phyloP scores from a whole-genome alignment of 2,113 vertebrate species.

The Prietella phreatophila region DNA sequence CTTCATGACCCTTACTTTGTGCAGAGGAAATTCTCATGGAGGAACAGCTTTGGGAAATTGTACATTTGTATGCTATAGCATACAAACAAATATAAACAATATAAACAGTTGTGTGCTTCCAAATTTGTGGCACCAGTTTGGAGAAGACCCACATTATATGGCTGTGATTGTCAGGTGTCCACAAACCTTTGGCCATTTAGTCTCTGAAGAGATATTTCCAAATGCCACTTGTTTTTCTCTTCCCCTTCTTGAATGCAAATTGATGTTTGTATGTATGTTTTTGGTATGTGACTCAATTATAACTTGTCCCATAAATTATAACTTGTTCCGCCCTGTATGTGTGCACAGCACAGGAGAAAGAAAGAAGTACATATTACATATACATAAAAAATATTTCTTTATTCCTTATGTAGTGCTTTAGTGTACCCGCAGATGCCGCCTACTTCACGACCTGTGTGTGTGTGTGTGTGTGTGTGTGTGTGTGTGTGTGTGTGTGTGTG shows the following conservation, averaged over 20 bases:
- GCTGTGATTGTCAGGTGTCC: neutral
- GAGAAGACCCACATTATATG: neutral
- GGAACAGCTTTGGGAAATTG: neutral
- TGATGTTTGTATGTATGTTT: neutral
- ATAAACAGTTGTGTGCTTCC: neutral
- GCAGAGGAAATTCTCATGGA: neutral
- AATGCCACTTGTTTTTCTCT: neutral
- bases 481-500: neutral
- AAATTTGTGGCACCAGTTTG: neutral
- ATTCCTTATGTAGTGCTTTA: neutral
- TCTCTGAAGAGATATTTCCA: neutral
- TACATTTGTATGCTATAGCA: neutral
- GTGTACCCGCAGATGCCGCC: neutral
- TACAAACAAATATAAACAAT: neutral
- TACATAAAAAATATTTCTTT: neutral
- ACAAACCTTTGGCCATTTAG: neutral
- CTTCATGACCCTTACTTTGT: neutral
- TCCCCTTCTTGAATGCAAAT: too few relatives aligned
- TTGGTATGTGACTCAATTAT: neutral
- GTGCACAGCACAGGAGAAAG: neutral
- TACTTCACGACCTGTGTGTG: neutral
- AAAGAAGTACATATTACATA: too few relatives aligned
- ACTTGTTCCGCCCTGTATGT: neutral
- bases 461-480: neutral
- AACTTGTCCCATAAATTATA: neutral